phyloP scores from a whole-genome alignment of 2,888 invertebrate species.

The Villa cingulata region DNA sequence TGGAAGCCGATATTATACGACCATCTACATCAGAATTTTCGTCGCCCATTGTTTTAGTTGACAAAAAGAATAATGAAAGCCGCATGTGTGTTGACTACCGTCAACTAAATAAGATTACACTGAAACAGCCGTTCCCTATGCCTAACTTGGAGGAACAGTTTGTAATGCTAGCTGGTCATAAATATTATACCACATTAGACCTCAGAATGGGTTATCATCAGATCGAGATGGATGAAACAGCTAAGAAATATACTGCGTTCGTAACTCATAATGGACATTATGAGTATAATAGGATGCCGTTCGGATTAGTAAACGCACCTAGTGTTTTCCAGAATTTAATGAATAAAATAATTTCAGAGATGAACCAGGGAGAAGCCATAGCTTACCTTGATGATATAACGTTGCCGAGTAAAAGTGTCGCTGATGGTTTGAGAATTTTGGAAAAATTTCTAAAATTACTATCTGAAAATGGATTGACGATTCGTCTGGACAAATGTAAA shows the following conservation, averaged over 20 bases:
- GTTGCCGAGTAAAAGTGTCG: constrained; percentile 10
- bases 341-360: background rate
- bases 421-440: constrained; percentile 2
- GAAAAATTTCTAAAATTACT: constrained; percentile 10
- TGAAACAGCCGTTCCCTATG: background rate
- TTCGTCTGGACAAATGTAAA: constrained; percentile 12
- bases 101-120: background rate
- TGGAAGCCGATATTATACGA: background rate
- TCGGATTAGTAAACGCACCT: constrained; percentile 3
- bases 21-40: background rate
- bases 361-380: background rate
- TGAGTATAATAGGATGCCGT: constrained; percentile 6
- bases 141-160: background rate
- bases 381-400: constrained; percentile 14
- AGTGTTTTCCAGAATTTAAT: constrained; percentile 3
- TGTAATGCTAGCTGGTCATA: background rate
- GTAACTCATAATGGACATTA: background rate
- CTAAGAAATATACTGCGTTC: background rate
- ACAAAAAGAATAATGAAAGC: background rate
- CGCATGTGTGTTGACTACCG: background rate
- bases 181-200: background rate
- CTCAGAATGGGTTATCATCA: background rate
- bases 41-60: background rate
- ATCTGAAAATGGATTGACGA: constrained; percentile 9
- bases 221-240: background rate